A percentile compares a stretch with the other conserved stretches of the same genome.
These are phyloP conservation scores for Periparus ater DNA, from an alignment of 2,797 vertebrate species.

Conservation along the genomic window DNA sequence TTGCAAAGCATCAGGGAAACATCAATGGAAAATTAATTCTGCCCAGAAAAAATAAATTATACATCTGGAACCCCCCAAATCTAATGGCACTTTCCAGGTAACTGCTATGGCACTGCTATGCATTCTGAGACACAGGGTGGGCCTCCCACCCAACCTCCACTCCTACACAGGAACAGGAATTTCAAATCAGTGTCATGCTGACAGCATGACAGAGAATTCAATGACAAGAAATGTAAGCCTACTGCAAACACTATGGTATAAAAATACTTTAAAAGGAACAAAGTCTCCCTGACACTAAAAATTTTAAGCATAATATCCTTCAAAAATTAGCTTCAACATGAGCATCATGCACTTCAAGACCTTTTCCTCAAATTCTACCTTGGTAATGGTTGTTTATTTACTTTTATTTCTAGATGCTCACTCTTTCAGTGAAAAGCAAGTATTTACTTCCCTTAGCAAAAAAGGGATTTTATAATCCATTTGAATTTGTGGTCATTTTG, in stretches of 20 bases:
- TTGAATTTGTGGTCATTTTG: not conserved
- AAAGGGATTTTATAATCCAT: not conserved
- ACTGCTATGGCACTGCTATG: not conserved
- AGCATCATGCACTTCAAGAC: not conserved
- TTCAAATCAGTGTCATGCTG: not conserved
- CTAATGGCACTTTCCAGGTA: not conserved
- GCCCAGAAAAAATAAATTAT: not conserved
- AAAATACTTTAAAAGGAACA: not conserved
- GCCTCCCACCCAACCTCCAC: conserved; percentile 15
- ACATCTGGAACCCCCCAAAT: not conserved
- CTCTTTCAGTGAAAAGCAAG: not conserved
- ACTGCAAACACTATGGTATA: rapidly evolving
- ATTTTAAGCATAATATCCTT: not conserved
- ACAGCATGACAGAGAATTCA: not conserved
- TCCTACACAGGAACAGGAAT: not conserved
- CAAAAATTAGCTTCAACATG: not conserved
- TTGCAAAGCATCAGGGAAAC: not conserved
- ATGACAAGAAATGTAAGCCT: not conserved
- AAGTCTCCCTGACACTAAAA: not conserved
- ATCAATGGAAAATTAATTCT: not conserved
- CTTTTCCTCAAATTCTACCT: not conserved
- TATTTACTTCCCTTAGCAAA: not conserved
- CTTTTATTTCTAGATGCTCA: not conserved
- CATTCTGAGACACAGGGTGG: not conserved
- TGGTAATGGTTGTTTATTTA: not conserved